Evolutionary conservation across 2,113 vertebrate species (phyloP), one percentile per base, ranked within the genome.

Genomic region (Crotophaga sulcirostris): DNA sequence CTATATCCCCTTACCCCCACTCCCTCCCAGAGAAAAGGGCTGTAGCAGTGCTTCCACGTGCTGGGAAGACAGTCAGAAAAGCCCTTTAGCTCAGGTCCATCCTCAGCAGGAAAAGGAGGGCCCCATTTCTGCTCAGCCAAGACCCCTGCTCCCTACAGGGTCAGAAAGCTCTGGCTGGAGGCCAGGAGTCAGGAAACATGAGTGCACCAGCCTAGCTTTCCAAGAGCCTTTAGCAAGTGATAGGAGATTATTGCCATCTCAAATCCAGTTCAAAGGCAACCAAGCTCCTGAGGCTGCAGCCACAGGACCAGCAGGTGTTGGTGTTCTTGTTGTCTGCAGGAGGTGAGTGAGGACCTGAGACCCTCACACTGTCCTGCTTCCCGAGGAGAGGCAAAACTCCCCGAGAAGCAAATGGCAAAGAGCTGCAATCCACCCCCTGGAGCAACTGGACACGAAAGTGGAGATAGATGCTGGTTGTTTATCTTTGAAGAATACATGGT

Each of bases 91-190:
- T 12, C 44, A 64, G 4, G 21, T 14, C 28, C 38, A 55, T 17
- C 63, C 25, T 75, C 54, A 38, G 20, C 2, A 0, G n/a, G 45
- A 84, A 66, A 77, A n/a, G 45, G 0, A 0, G 2, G n/a, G 24
- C 68, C 80, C 33, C 6, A 55, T 23, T 91, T 83, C 54, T 87
- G 40, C 28, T 89, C 67, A 87, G 63, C 26, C 64, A 83, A 55
- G 76, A 56, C 7, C 34, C 25, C 14, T 60, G 31, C 12, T 60
- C 3, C 13, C 24, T 73, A 19, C 14, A 76, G 40, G 33, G 16
- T 64, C 23, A 29, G 51, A 84, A 49, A 89, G 31, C n/a, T 75
- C 51, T 59, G 75, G 21, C 31, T 85, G 72, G 42, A 78, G 17
- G 60, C 9, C 11, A 42, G 13, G 12, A 94, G 47, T 54, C 31